Evolutionary conservation across 1,140 invertebrate species (phyloP).

Genomic region (Pemphigus obesinymphae): DNA sequence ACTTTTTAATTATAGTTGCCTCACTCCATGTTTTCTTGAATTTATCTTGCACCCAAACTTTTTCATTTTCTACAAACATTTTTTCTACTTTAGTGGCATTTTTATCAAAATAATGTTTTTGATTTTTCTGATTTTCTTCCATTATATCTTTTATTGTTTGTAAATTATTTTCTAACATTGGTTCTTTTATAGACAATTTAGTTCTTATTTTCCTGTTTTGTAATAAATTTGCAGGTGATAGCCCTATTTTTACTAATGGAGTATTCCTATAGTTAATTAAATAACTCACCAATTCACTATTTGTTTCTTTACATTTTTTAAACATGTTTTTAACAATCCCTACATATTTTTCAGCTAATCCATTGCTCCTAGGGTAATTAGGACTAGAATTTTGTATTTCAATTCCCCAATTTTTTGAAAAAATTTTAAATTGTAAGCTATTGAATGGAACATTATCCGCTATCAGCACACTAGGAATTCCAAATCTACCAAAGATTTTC

Average conservation of each 20-base stretch:
- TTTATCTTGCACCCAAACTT: background rate
- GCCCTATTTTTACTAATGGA: slow-evolving; percentile 1
- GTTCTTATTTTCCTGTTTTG: slow-evolving; percentile 1
- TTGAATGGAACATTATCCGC: too few relatives aligned
- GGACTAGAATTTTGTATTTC: too few relatives aligned
- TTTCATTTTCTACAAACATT: background rate
- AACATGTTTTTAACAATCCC: background rate
- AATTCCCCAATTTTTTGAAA: too few relatives aligned
- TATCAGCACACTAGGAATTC: too few relatives aligned
- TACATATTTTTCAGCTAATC: too few relatives aligned
- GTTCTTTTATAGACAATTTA: background rate
- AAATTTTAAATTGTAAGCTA: too few relatives aligned
- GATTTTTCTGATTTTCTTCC: background rate
- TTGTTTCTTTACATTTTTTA: background rate
- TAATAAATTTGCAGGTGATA: slow-evolving; percentile 31
- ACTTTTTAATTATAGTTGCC: background rate
- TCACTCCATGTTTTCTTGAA: background rate
- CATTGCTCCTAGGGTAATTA: too few relatives aligned
- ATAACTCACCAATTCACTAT: background rate
- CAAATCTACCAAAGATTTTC: background rate
- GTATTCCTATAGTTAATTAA: background rate
- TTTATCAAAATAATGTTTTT: background rate
- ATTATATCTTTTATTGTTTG: background rate
- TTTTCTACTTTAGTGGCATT: background rate
- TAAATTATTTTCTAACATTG: background rate